Conservation (phyloP, 2,113 vertebrate genomes). For the Rhynchomys soricoides region DNA sequence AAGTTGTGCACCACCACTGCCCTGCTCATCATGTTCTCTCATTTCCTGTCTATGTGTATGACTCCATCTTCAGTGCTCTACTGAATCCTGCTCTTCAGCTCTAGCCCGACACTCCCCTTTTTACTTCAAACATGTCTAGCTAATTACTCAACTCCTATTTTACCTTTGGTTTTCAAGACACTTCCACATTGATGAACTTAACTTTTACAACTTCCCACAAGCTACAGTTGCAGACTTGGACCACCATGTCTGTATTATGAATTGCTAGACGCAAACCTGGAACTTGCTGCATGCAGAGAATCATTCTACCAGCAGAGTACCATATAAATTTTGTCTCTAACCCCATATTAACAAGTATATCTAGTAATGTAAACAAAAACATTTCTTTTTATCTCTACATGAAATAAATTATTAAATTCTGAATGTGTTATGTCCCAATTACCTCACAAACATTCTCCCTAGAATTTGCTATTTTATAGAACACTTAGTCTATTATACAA, state of each 20-base stretch:
- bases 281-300: too few relatives aligned
- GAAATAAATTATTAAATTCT: background rate
- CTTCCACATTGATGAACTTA: background rate
- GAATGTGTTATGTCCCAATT: background rate
- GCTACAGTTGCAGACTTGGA: too few relatives aligned
- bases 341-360: background rate
- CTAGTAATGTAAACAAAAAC: background rate
- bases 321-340: background rate
- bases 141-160: background rate
- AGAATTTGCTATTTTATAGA: background rate
- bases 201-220: background rate
- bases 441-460: background rate
- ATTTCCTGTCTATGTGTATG: background rate
- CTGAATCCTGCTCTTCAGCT: background rate
- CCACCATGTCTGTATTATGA: background rate
- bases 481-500: too few relatives aligned
- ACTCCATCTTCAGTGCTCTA: background rate
- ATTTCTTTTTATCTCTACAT: background rate
- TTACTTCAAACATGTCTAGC: background rate
- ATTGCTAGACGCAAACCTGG: background rate
- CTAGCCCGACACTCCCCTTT: background rate
- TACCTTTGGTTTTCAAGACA: background rate
- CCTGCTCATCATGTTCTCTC: accelerated
- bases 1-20: too few relatives aligned
- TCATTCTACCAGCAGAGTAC: background rate